phyloP scores from a whole-genome alignment of 2,113 vertebrate genomes.

The Theropithecus gelada region DNA sequence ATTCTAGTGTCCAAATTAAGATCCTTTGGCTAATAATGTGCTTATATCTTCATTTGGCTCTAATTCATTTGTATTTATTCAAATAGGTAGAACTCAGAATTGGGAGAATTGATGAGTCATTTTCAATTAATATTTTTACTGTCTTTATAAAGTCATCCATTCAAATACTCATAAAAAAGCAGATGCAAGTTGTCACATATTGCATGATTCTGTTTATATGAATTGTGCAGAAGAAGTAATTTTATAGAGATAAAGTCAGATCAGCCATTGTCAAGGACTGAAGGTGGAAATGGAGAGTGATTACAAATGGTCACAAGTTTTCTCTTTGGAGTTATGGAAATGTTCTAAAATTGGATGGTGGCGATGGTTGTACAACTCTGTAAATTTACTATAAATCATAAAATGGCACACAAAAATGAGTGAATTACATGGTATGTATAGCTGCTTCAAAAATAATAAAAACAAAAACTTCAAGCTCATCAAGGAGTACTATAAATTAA shows the following conservation, averaged over 20 bases:
- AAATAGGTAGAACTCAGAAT: background rate
- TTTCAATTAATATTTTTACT: constrained; percentile 13
- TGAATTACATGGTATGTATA: background rate
- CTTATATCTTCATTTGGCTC: constrained; percentile 43
- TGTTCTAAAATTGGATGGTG: background rate
- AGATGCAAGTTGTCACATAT: constrained; percentile 14
- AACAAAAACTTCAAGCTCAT: background rate
- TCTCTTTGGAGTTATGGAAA: background rate
- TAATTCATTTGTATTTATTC: constrained; percentile 15
- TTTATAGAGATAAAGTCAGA: background rate
- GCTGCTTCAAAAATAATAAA: constrained; percentile 21
- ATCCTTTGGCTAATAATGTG: background rate
- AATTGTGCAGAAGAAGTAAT: constrained; percentile 24
- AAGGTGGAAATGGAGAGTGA: background rate
- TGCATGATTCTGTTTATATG: background rate
- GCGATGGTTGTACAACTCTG: background rate
- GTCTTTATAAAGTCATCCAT: background rate
- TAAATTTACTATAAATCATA: background rate
- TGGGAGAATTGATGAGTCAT: constrained; percentile 4
- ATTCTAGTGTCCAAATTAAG: background rate
- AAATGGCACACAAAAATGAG: background rate
- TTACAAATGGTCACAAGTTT: background rate
- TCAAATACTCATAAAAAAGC: constrained; percentile 1
- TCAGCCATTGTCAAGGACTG: background rate
- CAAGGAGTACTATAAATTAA: background rate